Evolutionary conservation across 2,113 vertebrate genomes (phyloP), one percentile per base, ranked within the genome.

Genomic region (Chaenogobius annularis): DNA sequence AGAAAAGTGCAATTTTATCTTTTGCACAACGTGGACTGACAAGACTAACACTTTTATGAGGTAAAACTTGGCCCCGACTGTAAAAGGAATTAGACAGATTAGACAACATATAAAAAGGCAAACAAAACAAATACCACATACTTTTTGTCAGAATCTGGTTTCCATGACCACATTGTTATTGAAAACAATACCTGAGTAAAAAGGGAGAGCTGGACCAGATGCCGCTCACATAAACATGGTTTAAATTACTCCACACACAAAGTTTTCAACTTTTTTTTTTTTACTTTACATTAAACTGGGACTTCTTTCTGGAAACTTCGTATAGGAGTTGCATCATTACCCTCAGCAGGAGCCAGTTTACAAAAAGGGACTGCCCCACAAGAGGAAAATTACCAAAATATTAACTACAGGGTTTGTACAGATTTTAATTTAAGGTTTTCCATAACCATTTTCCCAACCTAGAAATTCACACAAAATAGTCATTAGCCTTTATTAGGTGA

Each of bases 181-280:
- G 92, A 94, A 94, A 94, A 95, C 91, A 95, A 91, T 90, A 93
- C 91, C 92, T 89, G 87, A 92, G 92, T 77, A 85, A 93, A 94
- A 84, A 87, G 91, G 78, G 65, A 84, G 72, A 86, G 82, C 87
- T 86, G 68, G 74, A 90, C 92, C 93, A 94, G 90, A 20, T 73
- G 84, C 70, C 1, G 61, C 90, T 89, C 92, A 86, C 86, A 89
- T 84, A 93, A 94, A 95, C 81, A 87, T 91, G 93, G 90, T 93
- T 95, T 93, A 93, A 90, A 95, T 96, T 93, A 95, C 89, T 91
- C 73, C 86, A 85, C 84, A 84, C 88, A 89, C 85, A 84, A 88
- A 90, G 90, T 87, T 90, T n/a, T n/a, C n/a, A n/a, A n/a, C n/a
- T 46, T 46, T 46, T 86, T 91, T 44, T 84, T 90, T 79, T 90